Evolutionary conservation across 2,888 invertebrate species (phyloP).

Genomic region (Acanthacorydalis orientalis): DNA sequence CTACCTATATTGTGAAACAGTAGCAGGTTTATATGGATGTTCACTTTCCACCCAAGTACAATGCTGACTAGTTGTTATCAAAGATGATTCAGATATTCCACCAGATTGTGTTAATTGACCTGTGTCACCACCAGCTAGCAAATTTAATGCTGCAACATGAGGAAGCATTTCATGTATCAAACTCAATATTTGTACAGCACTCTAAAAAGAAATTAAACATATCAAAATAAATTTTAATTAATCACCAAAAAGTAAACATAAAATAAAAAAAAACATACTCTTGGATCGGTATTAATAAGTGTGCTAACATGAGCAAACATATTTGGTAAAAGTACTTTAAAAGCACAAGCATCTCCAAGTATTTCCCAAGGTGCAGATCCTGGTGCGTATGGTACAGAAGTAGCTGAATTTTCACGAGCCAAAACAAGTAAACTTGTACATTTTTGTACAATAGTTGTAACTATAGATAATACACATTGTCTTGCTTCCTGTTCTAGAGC

Average conservation of each 20-base stretch:
- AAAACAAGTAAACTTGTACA: conserved; percentile 60
- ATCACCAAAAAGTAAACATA: conserved; percentile 5
- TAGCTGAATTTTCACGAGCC: conserved; percentile 48
- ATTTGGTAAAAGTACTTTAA: conserved; percentile 66
- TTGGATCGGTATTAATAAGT: conserved; percentile 63
- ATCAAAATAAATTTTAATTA: conserved; percentile 5
- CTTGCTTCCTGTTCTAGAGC: conserved; percentile 45
- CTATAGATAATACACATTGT: conserved; percentile 56
- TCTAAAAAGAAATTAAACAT: conserved; percentile 31
- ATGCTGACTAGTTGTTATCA: conserved; percentile 61
- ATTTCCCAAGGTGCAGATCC: conserved; percentile 36
- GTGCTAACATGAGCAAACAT: conserved; percentile 75
- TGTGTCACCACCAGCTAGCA: conserved; percentile 26
- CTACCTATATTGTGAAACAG: conserved; percentile 67
- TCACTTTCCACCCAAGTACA: conserved; percentile 90
- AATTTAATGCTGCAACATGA: conserved; percentile 73
- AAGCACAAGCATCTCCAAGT: conserved; percentile 38
- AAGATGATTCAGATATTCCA: conserved; percentile 9
- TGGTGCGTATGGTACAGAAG: conserved; percentile 31
- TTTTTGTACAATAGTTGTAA: conserved; percentile 59
- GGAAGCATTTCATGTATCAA: conserved; percentile 79
- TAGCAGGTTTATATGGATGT: conserved; percentile 87
- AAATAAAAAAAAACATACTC: conserved; percentile 33
- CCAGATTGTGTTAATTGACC: conserved; percentile 8
- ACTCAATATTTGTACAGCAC: conserved; percentile 69